Percentiles rank a stretch among this genome's conserved stretches.
These are phyloP conservation scores for Morone chrysops DNA, from an alignment of 2,113 vertebrate genomes.

Conservation along the genomic window DNA sequence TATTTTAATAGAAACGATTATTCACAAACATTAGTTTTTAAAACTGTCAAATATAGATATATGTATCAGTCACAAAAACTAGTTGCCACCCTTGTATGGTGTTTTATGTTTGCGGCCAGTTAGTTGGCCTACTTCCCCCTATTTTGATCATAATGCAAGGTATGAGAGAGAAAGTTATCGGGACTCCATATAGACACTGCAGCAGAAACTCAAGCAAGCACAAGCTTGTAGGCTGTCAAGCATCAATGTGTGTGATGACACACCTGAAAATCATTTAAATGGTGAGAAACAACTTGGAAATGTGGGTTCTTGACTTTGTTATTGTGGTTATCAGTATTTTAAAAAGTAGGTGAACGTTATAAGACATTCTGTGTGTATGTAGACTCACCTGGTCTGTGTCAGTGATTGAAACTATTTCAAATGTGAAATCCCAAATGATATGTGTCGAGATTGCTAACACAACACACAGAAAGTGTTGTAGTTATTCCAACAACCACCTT, in stretches of 20 bases:
- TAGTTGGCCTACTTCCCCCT: neutral
- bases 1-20: neutral
- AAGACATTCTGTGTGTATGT: neutral
- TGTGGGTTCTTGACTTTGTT: neutral
- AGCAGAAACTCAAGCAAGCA: slow-evolving; percentile 15
- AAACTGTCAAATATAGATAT: neutral
- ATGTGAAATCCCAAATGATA: neutral
- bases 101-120: neutral
- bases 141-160: neutral
- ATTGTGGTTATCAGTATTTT: neutral
- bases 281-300: neutral
- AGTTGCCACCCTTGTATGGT: neutral
- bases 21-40: too few species aligned
- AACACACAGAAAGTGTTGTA: neutral
- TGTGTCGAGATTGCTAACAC: neutral
- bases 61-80: neutral
- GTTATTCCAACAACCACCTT: neutral
- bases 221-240: neutral
- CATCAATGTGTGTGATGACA: neutral
- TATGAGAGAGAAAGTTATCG: neutral
- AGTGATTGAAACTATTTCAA: neutral
- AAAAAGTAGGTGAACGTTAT: neutral
- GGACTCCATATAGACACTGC: neutral
- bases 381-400: neutral
- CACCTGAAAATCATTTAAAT: neutral